These are phyloP conservation scores for Parauchenoglanis ngamensis DNA, from an alignment of 2,797 vertebrate species.

Conservation along the genomic window DNA sequence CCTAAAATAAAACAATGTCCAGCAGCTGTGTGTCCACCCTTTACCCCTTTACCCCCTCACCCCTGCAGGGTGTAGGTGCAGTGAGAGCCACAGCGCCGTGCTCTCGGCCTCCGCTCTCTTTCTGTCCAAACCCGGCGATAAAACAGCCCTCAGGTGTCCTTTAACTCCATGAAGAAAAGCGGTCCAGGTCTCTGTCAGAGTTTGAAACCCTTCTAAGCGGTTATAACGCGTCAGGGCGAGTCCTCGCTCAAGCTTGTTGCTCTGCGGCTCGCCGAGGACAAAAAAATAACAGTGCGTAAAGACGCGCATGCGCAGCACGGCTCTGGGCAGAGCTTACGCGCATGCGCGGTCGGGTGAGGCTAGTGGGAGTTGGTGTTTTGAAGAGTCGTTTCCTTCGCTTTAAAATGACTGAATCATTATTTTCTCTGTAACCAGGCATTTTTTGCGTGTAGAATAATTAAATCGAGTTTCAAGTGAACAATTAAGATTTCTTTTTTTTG, in stretches of 20 bases:
- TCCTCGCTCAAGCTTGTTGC: neutral
- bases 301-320: conserved; percentile 68
- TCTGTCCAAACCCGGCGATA: conserved; percentile 62
- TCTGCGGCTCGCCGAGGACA: conserved; percentile 63
- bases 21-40: neutral
- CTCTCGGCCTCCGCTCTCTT: conserved; percentile 70
- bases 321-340: neutral
- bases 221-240: neutral
- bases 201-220: neutral
- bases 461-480: too few relatives aligned
- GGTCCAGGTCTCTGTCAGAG: neutral
- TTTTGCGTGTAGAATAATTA: too few relatives aligned
- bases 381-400: neutral
- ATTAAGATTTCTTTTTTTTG: too few relatives aligned
- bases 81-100: conserved; percentile 61
- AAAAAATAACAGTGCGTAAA: conserved; percentile 69
- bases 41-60: too few relatives aligned
- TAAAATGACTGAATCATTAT: neutral
- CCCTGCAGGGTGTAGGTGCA: neutral
- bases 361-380: conserved; percentile 72
- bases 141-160: conserved; percentile 63
- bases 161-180: conserved; percentile 67
- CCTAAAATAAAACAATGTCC: neutral
- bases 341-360: conserved; percentile 30
- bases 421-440: too few relatives aligned